Percentiles rank a stretch among this genome's conserved stretches.
These are phyloP conservation scores for Hydriomena furcata DNA, from an alignment of 2,888 invertebrate genomes.

Conservation along the genomic window DNA sequence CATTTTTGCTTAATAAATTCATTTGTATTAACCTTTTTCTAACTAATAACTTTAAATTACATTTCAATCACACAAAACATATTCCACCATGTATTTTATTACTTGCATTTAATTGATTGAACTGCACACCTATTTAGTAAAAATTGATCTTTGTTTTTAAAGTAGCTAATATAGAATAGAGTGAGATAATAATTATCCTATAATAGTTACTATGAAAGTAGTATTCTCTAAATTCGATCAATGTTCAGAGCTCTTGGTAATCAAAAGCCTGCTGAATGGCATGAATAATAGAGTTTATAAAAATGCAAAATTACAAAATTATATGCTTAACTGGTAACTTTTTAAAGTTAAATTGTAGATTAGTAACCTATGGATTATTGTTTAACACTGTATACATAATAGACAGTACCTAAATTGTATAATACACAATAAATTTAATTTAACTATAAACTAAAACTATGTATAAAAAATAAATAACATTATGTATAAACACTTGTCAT, in stretches of 20 bases:
- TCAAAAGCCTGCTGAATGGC: background rate
- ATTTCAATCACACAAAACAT: background rate
- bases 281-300: constrained; percentile 29
- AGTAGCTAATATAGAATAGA: too few relatives aligned
- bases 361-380: constrained; percentile 4
- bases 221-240: too few relatives aligned
- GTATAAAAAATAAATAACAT: constrained; percentile 74
- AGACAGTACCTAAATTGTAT: constrained; percentile 9
- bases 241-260: too few relatives aligned
- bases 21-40: background rate
- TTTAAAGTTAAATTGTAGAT: constrained; percentile 25
- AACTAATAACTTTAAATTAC: background rate
- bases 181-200: too few relatives aligned
- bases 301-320: constrained; percentile 40
- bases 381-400: constrained; percentile 9
- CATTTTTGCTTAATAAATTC: background rate
- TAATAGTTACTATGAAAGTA: too few relatives aligned
- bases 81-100: too few relatives aligned
- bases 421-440: constrained; percentile 23
- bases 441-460: constrained; percentile 53
- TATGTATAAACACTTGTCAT: constrained; percentile 63
- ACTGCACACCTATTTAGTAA: too few relatives aligned
- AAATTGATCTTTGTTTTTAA: too few relatives aligned
- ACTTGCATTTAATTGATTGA: too few relatives aligned
- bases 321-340: constrained; percentile 46